Evolutionary conservation across 2,888 invertebrate species (phyloP).

Genomic region (Liopterus haemorrhoidalis): DNA sequence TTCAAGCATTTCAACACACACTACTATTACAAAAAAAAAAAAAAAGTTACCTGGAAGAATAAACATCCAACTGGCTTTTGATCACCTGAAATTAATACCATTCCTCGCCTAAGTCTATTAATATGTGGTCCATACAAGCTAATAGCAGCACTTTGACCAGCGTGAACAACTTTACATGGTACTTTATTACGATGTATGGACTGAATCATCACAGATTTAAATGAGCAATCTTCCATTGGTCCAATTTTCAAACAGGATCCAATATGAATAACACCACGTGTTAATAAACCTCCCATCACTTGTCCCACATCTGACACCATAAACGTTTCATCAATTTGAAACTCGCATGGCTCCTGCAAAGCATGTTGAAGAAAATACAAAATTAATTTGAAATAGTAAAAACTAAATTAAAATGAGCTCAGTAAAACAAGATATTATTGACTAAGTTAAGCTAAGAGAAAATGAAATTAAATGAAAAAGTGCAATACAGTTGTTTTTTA

Average conservation of each 20-base stretch:
- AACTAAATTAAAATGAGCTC: too few species aligned
- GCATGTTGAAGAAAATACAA: too few species aligned
- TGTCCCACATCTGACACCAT: slow-evolving; percentile 76
- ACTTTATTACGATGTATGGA: slow-evolving; percentile 90
- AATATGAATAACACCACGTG: slow-evolving; percentile 79
- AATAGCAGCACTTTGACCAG: slow-evolving; percentile 85
- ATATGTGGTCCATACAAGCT: slow-evolving; percentile 60
- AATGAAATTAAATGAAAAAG: too few species aligned
- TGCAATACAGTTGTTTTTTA: too few species aligned
- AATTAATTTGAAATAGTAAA: slow-evolving; percentile 23
- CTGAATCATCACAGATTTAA: slow-evolving; percentile 69
- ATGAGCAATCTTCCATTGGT: slow-evolving; percentile 72
- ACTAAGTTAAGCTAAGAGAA: too few species aligned
- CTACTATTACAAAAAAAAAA: too few species aligned
- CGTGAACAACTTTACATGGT: slow-evolving; percentile 79
- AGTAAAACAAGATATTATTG: too few species aligned
- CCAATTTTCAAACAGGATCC: slow-evolving; percentile 72
- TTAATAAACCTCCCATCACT: slow-evolving; percentile 78
- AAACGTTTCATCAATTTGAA: slow-evolving; percentile 93
- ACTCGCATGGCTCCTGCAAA: slow-evolving; percentile 74
- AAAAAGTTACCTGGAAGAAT: slow-evolving; percentile 57
- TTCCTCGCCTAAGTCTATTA: slow-evolving; percentile 68
- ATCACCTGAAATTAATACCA: slow-evolving; percentile 66
- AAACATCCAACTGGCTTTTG: slow-evolving; percentile 53
- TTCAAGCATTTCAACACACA: too few species aligned